Base-by-base conservation (phyloP, 2,888 invertebrate genomes). In the Iselma pallidipennis region DNA sequence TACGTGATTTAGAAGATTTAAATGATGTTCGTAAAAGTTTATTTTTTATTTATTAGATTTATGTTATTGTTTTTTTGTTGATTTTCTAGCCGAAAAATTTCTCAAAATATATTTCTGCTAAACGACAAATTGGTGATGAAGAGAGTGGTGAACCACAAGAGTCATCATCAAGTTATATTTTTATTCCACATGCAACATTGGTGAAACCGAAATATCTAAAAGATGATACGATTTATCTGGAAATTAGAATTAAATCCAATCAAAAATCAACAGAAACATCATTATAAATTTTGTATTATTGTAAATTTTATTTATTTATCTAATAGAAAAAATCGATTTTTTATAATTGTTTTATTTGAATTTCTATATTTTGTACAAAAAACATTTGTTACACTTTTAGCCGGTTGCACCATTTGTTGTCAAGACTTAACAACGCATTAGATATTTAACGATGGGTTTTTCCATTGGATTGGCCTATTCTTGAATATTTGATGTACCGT, bases 151-250 rank as follows among this genome's bases (percentile, higher is more conserved):
- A 82, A 57, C 81, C 81, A 0, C 80, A 81, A 69, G 82, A 82
- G 68, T 81, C 81, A 4, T 80, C 81, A 68, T 76, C 84, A 51
- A 85, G 87, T 74, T 87, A 87, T 76, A 85, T 89, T 75, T 89
- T 89, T 77, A 86, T 89, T 62, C 88, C 89, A 0, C 89, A 89
- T 74, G 83, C 85, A 0, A 86, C 84, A 37, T 68, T 89, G 6
- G 85, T 86, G 64, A 87, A 88, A 78, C 83, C 86, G 58, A 83
- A 85, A 42, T 88, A 87, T 64, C 73, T 87, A 0, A 87, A 87
- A 71, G 84, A 87, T 51, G 85, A 89, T 62, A 83, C 84, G 0
- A 80, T 88, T 74, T 89, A 87, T 70, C 63, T 89, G 0, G 89
- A 89, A 74, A 83, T 89, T 26, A 78, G 76, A 66, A 78, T 84